Evolutionary conservation across 2,797 vertebrate species (phyloP).

Genomic region (Chromis chromis): DNA sequence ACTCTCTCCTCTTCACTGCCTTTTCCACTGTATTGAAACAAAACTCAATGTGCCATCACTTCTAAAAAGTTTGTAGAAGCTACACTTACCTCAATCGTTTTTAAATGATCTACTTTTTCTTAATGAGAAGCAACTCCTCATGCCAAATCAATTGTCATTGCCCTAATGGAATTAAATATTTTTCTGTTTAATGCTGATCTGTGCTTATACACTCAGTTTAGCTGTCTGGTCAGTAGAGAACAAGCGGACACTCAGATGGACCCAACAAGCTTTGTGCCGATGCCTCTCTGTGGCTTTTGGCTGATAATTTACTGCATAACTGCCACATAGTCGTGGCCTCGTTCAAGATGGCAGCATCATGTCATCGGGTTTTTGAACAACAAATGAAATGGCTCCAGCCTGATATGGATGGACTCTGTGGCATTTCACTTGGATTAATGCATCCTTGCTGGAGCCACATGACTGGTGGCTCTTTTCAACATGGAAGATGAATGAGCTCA

Average conservation of each 20-base stretch:
- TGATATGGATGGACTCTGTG: constrained; percentile 15
- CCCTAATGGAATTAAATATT: neutral
- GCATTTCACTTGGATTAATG: constrained; percentile 28
- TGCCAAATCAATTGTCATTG: constrained; percentile 6
- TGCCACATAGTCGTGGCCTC: constrained; percentile 30
- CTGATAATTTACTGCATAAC: constrained; percentile 29
- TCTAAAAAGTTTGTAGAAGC: neutral
- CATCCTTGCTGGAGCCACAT: constrained; percentile 1
- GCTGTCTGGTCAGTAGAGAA: constrained; percentile 5
- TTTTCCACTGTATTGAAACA: neutral
- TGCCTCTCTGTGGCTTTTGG: constrained; percentile 33
- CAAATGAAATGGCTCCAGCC: constrained; percentile 15
- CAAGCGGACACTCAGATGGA: neutral
- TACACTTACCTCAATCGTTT: neutral
- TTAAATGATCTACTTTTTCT: neutral
- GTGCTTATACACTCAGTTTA: neutral
- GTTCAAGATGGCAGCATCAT: constrained; percentile 18
- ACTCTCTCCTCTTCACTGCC: neutral
- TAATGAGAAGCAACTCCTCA: neutral
- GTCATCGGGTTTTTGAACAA: constrained; percentile 20
- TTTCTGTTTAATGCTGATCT: constrained; percentile 2
- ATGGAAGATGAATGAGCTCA: constrained; percentile 39
- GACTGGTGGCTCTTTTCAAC: constrained; percentile 1
- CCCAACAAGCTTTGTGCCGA: neutral
- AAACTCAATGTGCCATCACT: neutral